Conservation (phyloP, 1,140 invertebrate species). For the Drosophila trapezifrons region DNA sequence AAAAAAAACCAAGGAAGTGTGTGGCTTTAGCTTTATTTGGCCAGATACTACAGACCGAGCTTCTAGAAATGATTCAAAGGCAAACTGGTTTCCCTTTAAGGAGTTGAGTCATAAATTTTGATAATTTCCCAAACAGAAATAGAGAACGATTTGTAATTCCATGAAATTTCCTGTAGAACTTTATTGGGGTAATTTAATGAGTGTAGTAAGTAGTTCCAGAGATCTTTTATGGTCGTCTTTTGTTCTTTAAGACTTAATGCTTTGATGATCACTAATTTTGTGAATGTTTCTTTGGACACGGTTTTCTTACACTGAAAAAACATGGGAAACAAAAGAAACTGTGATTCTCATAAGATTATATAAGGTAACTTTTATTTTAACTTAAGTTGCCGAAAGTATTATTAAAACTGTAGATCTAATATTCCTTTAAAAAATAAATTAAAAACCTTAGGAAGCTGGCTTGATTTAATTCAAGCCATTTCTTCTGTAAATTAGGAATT, state of each 20-base stretch:
- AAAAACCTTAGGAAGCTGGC: too few relatives aligned
- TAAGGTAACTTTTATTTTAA: too few relatives aligned
- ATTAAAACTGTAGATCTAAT: too few relatives aligned
- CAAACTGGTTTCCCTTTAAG: constrained; percentile 45
- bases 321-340: too few relatives aligned
- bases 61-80: constrained; percentile 36
- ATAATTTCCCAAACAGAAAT: constrained; percentile 32
- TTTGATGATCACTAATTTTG: constrained; percentile 33
- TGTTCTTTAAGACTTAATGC: constrained; percentile 12
- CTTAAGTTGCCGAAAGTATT: too few relatives aligned
- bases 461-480: too few relatives aligned
- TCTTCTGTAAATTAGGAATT: too few relatives aligned
- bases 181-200: constrained; percentile 37
- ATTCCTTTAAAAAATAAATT: too few relatives aligned
- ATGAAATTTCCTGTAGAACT: constrained; percentile 20
- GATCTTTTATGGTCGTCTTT: constrained; percentile 5
- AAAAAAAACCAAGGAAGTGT: constrained; percentile 40
- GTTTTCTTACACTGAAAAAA: neutral
- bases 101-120: constrained; percentile 29
- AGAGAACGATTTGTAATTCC: constrained; percentile 25
- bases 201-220: constrained; percentile 16
- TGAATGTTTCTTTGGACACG: constrained; percentile 3
- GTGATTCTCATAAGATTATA: neutral
- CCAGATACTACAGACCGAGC: neutral
- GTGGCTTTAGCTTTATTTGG: constrained; percentile 34